phyloP scores from a whole-genome alignment of 2,797 vertebrate species.

The Hapalemur alaotrensis region DNA sequence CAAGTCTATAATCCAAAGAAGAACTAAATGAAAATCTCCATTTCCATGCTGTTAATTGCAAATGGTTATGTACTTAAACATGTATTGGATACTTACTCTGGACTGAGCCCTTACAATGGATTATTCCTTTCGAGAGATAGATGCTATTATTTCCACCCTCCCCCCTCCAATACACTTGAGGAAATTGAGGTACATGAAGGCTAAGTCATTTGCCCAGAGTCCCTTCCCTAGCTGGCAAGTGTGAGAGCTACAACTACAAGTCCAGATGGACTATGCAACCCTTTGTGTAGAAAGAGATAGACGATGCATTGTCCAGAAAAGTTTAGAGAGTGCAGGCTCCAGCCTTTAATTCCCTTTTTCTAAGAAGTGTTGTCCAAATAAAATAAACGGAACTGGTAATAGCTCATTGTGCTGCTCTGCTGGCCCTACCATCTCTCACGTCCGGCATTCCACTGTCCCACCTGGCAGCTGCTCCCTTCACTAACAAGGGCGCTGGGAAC shows the following conservation, averaged over 20 bases:
- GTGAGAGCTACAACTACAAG: neutral
- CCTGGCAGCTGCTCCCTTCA: conserved; percentile 50
- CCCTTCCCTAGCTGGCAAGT: neutral
- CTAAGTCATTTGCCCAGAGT: neutral
- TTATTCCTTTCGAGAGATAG: neutral
- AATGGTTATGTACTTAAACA: rapidly evolving
- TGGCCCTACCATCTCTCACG: neutral
- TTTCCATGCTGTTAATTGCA: neutral
- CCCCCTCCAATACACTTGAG: neutral
- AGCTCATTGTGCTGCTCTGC: neutral
- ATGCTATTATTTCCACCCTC: neutral
- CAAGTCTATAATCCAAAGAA: neutral
- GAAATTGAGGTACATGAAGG: neutral
- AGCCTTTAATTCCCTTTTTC: neutral
- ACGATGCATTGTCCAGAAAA: neutral
- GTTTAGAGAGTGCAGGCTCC: neutral
- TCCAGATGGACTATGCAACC: rapidly evolving
- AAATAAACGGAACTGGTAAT: conserved; percentile 31
- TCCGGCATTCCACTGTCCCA: conserved; percentile 10
- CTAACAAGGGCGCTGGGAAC: neutral
- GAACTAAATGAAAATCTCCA: neutral
- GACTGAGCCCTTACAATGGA: neutral
- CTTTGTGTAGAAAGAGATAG: neutral
- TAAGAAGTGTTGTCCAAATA: conserved; percentile 53
- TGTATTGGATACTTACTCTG: neutral